Conservation (phyloP, 64 coral and sea anemone species). For the Montipora foliosa region DNA sequence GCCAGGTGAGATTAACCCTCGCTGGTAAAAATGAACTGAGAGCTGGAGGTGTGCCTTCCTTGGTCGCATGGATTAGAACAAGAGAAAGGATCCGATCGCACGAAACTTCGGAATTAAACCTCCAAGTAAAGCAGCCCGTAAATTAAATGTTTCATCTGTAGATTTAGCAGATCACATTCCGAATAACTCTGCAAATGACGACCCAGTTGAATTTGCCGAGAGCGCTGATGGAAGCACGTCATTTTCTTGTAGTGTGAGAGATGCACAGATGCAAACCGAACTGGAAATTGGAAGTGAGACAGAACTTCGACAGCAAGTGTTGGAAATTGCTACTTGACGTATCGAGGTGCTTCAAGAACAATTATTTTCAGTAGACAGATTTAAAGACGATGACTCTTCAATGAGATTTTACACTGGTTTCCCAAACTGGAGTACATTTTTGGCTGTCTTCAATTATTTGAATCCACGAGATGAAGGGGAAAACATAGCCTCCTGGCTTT, state of each 20-base stretch:
- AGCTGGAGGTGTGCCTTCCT: constrained; percentile 5
- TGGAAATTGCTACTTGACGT: not conserved
- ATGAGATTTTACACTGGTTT: constrained; percentile 62
- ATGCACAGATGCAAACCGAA: too few species aligned
- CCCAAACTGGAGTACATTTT: constrained; percentile 66
- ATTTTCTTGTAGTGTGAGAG: too few species aligned
- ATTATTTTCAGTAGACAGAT: constrained; percentile 26
- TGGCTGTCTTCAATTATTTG: constrained; percentile 58
- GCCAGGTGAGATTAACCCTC: constrained; percentile 23
- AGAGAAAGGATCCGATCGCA: constrained; percentile 6
- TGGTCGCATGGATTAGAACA: constrained; percentile 38
- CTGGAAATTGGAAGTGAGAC: not conserved
- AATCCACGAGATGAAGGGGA: constrained; percentile 52
- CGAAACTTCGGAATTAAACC: not conserved
- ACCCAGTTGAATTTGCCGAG: too few species aligned
- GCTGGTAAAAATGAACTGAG: not conserved
- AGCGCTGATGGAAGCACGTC: too few species aligned
- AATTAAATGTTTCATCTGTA: not conserved
- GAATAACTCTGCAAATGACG: too few species aligned
- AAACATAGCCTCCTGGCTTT: constrained; percentile 50
- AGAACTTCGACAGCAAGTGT: not conserved
- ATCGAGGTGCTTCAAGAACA: constrained; percentile 1
- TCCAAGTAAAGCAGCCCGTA: not conserved
- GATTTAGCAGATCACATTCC: too few species aligned
- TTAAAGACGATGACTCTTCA: constrained; percentile 27